Base-by-base conservation (phyloP, 2,888 invertebrate genomes). In the Ormyrus pomaceus region DNA sequence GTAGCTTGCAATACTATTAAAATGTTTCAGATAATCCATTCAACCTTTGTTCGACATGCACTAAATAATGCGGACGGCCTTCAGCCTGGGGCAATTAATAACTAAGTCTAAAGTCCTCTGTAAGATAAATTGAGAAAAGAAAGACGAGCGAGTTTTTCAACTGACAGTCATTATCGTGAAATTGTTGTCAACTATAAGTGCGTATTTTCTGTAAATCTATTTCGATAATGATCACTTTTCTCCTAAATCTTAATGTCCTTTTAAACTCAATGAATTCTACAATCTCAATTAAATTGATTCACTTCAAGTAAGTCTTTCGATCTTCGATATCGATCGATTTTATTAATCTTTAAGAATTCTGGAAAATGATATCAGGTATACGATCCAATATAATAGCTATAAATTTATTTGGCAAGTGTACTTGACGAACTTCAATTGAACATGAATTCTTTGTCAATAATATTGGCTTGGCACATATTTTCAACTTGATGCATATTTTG, bases 131-230 rank as follows among this genome's bases (percentile, higher is more conserved):
- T 75, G 70, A 75, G 62, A 73, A 73, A 77, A 76, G 53, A 73
- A 64, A 82, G 56, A 75, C 46, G 70, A 65, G 64, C 71, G 45
- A 71, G 61, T 79, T 82, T 79, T 82, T 79, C 77, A 80, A 77
- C 64, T 72, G 77, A 81, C 77, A 75, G 62, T 79, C 74, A 66
- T 79, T 83, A 75, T 80, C 73, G 69, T 79, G 56, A 79, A 74
- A 79, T 77, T 72, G 74, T 82, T 77, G 79, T 82, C 75, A 82
- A 79, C 73, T 79, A 78, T 77, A 77, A 80, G 77, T 74, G 71
- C 72, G 64, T 80, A 82, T 80, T 77, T 82, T 73, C 78, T 82
- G 79, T 73, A 71, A 83, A 72, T 80, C 77, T 83, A 73, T 82
- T 80, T 82, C 77, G 77, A 75, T 75, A 72, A 68, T 71, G 71